Base-by-base conservation (phyloP, 2,888 invertebrate genomes). In the Pelosia muscerda region DNA sequence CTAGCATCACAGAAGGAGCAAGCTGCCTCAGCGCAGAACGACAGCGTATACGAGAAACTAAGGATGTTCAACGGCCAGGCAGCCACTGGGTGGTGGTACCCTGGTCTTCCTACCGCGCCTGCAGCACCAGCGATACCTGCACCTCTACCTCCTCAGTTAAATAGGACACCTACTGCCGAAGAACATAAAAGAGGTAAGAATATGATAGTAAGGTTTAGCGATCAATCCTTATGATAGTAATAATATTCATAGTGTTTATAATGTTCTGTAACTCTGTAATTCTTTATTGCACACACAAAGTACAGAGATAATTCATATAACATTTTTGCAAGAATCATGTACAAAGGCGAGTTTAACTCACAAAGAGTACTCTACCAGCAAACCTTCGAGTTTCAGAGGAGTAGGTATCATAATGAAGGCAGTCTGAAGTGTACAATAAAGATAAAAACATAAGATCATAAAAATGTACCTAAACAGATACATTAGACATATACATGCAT, bases 1-100 rank as follows among this genome's bases (percentile, higher is more conserved):
- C 96, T 99, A 84, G 98, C 99, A 31, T 98, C 98, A 63, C 98
- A 99, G 93, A 99, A 99, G 92, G 99, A 99, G 94, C 98, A 98
- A 91, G 98, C 98, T 83, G 97, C 97, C 58, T 96, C 96, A 58
- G 96, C 96, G 78, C 97, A 97, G 86, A 97, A 97, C 90, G 98
- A 99, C 93, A 97, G 98, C 76, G 98, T 98, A 60, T 99, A 99
- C 93, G 99, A 99, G 94, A 99, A 98, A 94, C 95, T 99, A 80
- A 96, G 99, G 81, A 98, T 99, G 97, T 98, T 99, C 93, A 99
- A 99, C 94, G 98, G 98, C 0, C 98, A 98, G 90, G 96, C 96
- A 58, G 96, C 97, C 42, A 96, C 97, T 68, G 97, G 97, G 65
- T 98, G 97, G 87, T 98, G 98, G 98, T 98, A 98, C 91, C 97